These are phyloP conservation scores for Numenius phaeopus DNA, from an alignment of 2,797 vertebrate genomes.

Conservation along the genomic window DNA sequence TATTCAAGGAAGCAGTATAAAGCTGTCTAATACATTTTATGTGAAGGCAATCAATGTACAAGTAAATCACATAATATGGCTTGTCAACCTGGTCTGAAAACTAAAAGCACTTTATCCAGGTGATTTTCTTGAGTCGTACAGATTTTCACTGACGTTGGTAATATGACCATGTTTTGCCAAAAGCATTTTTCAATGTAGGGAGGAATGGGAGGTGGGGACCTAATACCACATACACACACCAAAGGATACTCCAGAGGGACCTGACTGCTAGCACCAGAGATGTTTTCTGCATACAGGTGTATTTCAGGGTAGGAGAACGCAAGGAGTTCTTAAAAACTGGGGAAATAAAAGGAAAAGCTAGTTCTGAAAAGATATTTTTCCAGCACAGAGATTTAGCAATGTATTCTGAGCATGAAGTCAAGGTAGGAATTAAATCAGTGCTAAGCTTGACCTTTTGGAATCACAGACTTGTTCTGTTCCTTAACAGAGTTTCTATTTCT, in stretches of 20 bases:
- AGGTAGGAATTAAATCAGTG: not conserved
- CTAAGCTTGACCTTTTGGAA: not conserved
- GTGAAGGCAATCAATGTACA: not conserved
- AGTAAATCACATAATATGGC: not conserved
- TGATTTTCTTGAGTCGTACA: not conserved
- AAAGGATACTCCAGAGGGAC: not conserved
- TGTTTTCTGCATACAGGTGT: not conserved
- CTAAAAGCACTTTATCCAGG: not conserved
- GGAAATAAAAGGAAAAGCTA: not conserved
- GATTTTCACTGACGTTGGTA: not conserved
- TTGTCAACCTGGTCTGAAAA: not conserved
- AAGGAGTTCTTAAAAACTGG: rapidly evolving
- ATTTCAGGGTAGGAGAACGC: not conserved
- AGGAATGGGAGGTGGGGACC: not conserved
- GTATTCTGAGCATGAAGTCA: not conserved
- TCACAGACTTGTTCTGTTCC: not conserved
- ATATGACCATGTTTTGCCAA: not conserved
- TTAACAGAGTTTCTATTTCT: conserved; percentile 8
- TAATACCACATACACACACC: not conserved
- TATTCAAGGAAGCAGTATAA: not conserved
- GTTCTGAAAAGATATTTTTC: not conserved
- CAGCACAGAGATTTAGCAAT: not conserved
- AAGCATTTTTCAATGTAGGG: not conserved
- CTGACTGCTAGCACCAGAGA: not conserved
- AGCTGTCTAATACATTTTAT: not conserved